Conservation (phyloP, 2,888 invertebrate genomes). For the Agapostemon virescens region DNA sequence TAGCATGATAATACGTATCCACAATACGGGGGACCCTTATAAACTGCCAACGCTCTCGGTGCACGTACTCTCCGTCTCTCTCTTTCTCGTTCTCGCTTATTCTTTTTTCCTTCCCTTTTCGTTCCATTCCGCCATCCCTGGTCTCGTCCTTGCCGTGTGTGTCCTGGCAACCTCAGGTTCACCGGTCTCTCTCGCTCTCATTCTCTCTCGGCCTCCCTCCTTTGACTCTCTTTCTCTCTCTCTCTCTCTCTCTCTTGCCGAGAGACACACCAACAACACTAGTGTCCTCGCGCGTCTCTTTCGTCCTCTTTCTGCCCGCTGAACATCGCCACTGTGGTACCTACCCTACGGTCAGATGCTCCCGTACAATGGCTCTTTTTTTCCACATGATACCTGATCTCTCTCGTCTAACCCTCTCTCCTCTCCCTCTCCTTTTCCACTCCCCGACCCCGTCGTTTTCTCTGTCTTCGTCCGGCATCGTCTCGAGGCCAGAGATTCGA, state of each 20-base stretch:
- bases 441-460: background rate
- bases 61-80: slow-evolving; percentile 44
- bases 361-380: slow-evolving; percentile 75
- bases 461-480: background rate
- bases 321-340: slow-evolving; percentile 63
- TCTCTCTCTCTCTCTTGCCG: background rate
- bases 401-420: slow-evolving; percentile 69
- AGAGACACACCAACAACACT: slow-evolving; percentile 2
- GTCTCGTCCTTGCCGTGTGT: slow-evolving; percentile 40
- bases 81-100: slow-evolving; percentile 2
- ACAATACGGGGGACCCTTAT: slow-evolving; percentile 79
- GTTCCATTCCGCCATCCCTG: slow-evolving; percentile 33
- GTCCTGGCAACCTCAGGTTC: slow-evolving; percentile 54
- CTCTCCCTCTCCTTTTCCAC: slow-evolving; percentile 28
- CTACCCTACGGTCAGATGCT: slow-evolving; percentile 80
- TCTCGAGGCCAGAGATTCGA: slow-evolving; percentile 19
- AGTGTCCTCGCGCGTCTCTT: slow-evolving; percentile 22
- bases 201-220: background rate
- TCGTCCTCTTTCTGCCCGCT: slow-evolving; percentile 43
- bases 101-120: slow-evolving; percentile 26
- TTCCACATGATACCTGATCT: slow-evolving; percentile 78
- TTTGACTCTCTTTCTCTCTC: slow-evolving; percentile 14
- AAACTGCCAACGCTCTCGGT: slow-evolving; percentile 78
- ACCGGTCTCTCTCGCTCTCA: slow-evolving; percentile 36
- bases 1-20: slow-evolving; percentile 80